A percentile compares a stretch with the other conserved stretches of the same genome.
These are phyloP conservation scores for Morelia viridis DNA, from an alignment of 2,797 vertebrate genomes.

Conservation along the genomic window DNA sequence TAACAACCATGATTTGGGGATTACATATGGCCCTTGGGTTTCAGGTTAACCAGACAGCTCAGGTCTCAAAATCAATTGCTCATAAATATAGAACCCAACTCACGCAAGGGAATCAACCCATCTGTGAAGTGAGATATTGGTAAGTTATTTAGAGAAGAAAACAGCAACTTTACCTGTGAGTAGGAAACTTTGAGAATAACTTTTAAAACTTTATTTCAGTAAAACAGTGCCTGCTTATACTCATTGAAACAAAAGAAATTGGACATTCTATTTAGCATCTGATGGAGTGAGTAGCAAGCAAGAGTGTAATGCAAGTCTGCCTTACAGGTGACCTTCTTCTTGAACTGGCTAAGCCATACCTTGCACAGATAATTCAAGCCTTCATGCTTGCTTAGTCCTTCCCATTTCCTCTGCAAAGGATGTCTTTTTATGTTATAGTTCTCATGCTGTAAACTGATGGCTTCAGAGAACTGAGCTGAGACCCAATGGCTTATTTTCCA, in stretches of 20 bases:
- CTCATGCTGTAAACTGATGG: conserved; percentile 29
- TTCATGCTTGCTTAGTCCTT: conserved; percentile 28
- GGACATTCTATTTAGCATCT: not conserved
- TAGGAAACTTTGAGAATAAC: fast-evolving
- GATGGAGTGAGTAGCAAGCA: conserved; percentile 20
- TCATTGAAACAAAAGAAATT: not conserved
- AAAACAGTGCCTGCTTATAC: conserved; percentile 13
- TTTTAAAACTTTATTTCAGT: conserved; percentile 3
- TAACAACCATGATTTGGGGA: not conserved
- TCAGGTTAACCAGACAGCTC: not conserved
- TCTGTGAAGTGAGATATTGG: not conserved
- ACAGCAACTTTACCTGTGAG: not conserved
- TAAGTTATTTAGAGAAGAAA: not conserved
- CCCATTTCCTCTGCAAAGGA: not conserved
- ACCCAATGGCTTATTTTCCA: conserved; percentile 33
- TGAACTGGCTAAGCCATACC: not conserved
- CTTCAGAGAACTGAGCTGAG: conserved; percentile 46
- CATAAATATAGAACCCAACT: not conserved
- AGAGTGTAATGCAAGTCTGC: not conserved
- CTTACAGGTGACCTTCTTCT: conserved; percentile 27
- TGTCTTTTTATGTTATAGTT: conserved; percentile 35
- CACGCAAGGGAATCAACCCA: not conserved
- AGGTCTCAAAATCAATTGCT: not conserved
- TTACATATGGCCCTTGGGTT: not conserved
- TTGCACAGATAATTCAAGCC: conserved; percentile 24